phyloP scores from a whole-genome alignment of 2,113 vertebrate genomes.

The Grammatotria lemairii region DNA sequence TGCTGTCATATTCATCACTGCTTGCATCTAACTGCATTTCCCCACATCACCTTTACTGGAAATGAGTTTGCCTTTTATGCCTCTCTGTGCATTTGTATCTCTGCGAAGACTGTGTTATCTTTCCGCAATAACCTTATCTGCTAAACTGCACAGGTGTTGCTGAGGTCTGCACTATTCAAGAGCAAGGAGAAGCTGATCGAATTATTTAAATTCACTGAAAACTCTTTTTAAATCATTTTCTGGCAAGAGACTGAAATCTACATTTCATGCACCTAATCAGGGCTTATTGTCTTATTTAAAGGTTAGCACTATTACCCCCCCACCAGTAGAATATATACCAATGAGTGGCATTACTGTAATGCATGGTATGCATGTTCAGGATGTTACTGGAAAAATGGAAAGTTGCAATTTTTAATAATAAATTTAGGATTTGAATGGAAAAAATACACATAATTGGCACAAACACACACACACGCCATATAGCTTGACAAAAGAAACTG shows the following conservation, averaged over 20 bases:
- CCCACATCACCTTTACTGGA: conserved; percentile 21
- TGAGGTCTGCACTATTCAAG: conserved; percentile 38
- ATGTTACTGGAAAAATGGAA: not conserved
- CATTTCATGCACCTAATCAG: not conserved
- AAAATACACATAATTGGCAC: not conserved
- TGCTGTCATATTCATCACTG: not conserved
- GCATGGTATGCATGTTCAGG: not conserved
- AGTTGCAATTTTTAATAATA: not conserved
- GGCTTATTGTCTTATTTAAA: not conserved
- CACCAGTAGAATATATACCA: not conserved
- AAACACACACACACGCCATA: not conserved
- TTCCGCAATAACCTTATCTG: conserved; percentile 32
- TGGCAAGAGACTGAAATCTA: not conserved
- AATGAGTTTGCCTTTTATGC: not conserved
- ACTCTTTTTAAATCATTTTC: conserved; percentile 1
- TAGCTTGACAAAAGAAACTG: not conserved
- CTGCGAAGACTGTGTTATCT: conserved; percentile 41
- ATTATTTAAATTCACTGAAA: conserved; percentile 40
- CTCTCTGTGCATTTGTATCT: not conserved
- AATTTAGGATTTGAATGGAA: not conserved
- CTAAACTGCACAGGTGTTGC: conserved; percentile 13
- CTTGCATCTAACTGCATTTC: not conserved
- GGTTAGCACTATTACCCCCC: not conserved
- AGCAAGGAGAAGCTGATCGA: conserved; percentile 27
- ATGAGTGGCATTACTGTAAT: not conserved